Conservation (phyloP, 2,113 vertebrate genomes). For the Neotragus moschatus region DNA sequence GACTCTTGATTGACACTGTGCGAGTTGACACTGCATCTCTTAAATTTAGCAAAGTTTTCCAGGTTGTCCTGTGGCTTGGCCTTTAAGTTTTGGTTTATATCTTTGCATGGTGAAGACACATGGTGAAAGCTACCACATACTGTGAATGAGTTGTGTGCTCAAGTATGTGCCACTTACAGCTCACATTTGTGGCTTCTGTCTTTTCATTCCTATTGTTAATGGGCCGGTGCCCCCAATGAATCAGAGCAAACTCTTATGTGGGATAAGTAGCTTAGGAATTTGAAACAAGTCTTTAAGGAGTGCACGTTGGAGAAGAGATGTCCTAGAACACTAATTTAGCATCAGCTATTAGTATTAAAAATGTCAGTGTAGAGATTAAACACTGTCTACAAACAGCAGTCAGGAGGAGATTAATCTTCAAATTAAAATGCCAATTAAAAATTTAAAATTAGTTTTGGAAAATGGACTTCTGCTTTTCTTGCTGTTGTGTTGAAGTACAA, state of each 20-base stretch:
- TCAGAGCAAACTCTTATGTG: not conserved
- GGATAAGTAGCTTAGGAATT: not conserved
- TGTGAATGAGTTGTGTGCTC: not conserved
- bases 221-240: not conserved
- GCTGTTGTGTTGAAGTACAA: not conserved
- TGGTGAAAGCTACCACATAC: not conserved
- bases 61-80: not conserved
- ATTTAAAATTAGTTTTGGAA: slow-evolving; percentile 23
- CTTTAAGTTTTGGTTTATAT: slow-evolving; percentile 1
- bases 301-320: not conserved
- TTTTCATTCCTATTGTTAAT: not conserved
- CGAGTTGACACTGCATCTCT: not conserved
- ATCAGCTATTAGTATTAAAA: not conserved
- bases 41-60: not conserved
- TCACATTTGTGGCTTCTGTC: not conserved
- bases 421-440: slow-evolving; percentile 34
- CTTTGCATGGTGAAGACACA: not conserved
- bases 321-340: not conserved
- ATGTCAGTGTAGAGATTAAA: slow-evolving; percentile 1
- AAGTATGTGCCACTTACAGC: not conserved
- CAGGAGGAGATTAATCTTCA: slow-evolving; percentile 18
- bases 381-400: not conserved
- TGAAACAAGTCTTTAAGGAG: slow-evolving; percentile 1
- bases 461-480: slow-evolving; percentile 23
- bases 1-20: not conserved